Evolutionary conservation across 2,888 invertebrate species (phyloP).

Genomic region (Latrodectus hesperus): DNA sequence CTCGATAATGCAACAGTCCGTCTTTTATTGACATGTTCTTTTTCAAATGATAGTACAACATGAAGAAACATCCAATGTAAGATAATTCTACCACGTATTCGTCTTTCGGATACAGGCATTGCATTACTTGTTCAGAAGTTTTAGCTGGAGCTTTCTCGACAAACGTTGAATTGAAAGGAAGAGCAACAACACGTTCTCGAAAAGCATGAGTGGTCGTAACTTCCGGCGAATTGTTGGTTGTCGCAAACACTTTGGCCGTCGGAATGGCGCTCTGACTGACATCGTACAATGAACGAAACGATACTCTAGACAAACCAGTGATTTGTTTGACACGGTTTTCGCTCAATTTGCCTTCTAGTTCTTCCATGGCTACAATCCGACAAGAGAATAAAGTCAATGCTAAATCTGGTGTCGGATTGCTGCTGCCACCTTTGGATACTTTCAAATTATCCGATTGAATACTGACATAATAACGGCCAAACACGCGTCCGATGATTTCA

Average conservation of each 20-base stretch:
- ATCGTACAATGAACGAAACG: background rate
- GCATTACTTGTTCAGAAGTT: conserved; percentile 21
- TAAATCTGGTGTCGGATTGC: conserved; percentile 16
- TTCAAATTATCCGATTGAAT: conserved; percentile 41
- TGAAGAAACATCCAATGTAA: conserved; percentile 6
- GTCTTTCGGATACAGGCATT: background rate
- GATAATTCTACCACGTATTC: conserved; percentile 1
- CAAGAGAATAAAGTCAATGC: conserved; percentile 22
- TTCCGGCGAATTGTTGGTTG: conserved; percentile 23
- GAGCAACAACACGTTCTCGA: conserved; percentile 21
- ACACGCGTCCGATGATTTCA: background rate
- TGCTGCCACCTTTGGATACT: background rate
- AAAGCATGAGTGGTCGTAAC: conserved; percentile 21
- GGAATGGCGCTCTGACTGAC: conserved; percentile 10
- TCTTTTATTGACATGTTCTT: background rate
- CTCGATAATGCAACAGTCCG: conserved; percentile 21
- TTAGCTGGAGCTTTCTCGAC: background rate
- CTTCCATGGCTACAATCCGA: conserved; percentile 17
- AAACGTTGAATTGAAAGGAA: conserved; percentile 22
- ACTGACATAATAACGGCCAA: conserved; percentile 9
- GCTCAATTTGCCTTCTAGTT: conserved; percentile 9
- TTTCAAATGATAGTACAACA: conserved; percentile 3
- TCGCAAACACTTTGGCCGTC: conserved; percentile 14
- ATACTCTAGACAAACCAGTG: background rate
- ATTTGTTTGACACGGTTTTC: background rate